These are phyloP conservation scores for Drosophila gaucha DNA, from an alignment of 2,888 invertebrate species.

Conservation along the genomic window DNA sequence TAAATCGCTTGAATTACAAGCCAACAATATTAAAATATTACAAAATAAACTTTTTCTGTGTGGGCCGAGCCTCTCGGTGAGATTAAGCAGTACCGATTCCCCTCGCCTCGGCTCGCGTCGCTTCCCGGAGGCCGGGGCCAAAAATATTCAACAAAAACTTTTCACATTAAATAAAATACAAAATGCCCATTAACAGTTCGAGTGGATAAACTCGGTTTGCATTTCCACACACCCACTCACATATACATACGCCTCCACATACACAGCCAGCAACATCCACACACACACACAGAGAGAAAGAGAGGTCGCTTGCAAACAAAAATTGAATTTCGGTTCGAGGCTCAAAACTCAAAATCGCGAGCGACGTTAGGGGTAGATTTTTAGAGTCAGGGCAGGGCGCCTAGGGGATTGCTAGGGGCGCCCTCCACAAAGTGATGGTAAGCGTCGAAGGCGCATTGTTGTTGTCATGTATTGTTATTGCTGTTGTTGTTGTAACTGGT, in stretches of 20 bases:
- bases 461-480: slow-evolving; percentile 54
- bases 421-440: slow-evolving; percentile 51
- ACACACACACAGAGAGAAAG: slow-evolving; percentile 2
- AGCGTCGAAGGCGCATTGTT: slow-evolving; percentile 72
- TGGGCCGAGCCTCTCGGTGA: slow-evolving; percentile 21
- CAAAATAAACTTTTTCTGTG: slow-evolving; percentile 72
- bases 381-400: neutral
- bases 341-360: slow-evolving; percentile 77
- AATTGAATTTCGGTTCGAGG: slow-evolving; percentile 76
- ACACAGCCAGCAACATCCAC: slow-evolving; percentile 7
- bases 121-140: slow-evolving; percentile 37
- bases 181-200: slow-evolving; percentile 81
- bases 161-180: slow-evolving; percentile 82
- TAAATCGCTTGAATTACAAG: slow-evolving; percentile 76
- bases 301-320: slow-evolving; percentile 53
- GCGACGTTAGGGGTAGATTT: slow-evolving; percentile 35
- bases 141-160: slow-evolving; percentile 75
- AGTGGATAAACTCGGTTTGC: slow-evolving; percentile 80
- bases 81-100: slow-evolving; percentile 39
- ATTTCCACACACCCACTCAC: slow-evolving; percentile 50
- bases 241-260: slow-evolving; percentile 20
- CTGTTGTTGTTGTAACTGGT: slow-evolving; percentile 36
- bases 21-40: slow-evolving; percentile 80
- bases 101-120: neutral
- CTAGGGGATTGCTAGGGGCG: neutral